Base-by-base conservation (phyloP, 2,113 vertebrate genomes). In the Perca fluviatilis region DNA sequence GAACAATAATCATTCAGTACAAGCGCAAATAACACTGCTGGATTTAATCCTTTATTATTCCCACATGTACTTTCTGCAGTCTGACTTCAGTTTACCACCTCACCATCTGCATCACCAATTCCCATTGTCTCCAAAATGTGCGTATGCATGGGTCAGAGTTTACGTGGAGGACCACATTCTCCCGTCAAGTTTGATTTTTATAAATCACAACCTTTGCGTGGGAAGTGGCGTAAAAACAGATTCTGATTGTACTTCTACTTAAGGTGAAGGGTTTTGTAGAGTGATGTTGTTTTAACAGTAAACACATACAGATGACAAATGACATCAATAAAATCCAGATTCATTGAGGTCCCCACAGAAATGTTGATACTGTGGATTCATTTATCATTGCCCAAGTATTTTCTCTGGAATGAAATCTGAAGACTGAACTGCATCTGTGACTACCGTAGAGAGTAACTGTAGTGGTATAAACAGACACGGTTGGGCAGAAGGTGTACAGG, bases 351-450 rank as follows among this genome's bases (percentile, higher is more conserved):
- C 49, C 15, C 69, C 50, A 49, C 49, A 56, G 19, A 25, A 56
- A 83, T 7, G 27, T 33, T 33, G 5, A 66, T 83, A 30, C 9
- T 11, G 18, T 63, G 36, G 23, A 62, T 54, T 62, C 56, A 62
- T 74, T 56, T 27, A 64, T 57, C 46, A 61, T 43, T 13, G 80
- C 58, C 66, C 53, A 46, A 40, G 65, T 69, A 27, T 62, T 64
- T 27, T 53, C 19, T 54, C 19, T 33, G 33, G 16, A 66, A 30
- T 64, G 53, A 77, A 72, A 19, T 65, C 51, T 61, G 10, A 63
- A 71, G n/a, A 33, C 47, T 64, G 61, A 66, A 60, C 53, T 65
- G 40, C 11, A 30, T 57, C 33, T 56, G 27, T 40, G 40, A 58
- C 30, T 33, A 25, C 30, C n/a, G 43, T 43, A 57, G 25, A 61